phyloP scores from a whole-genome alignment of 1,140 invertebrate species.

The Metopolophium dirhodum region DNA sequence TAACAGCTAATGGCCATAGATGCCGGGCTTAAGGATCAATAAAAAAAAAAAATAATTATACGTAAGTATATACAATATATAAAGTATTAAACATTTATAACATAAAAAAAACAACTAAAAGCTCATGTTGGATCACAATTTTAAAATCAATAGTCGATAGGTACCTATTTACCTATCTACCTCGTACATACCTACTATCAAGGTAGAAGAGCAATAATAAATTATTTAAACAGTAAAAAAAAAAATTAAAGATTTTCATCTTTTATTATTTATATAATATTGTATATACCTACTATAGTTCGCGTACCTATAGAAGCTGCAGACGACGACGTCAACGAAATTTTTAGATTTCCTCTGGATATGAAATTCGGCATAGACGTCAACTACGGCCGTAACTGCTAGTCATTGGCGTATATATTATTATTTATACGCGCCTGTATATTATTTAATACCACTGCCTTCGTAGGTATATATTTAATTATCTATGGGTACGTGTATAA shows the following conservation, averaged over 20 bases:
- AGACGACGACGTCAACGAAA: not conserved
- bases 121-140: not conserved
- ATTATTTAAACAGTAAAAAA: not conserved
- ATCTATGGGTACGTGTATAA: not conserved
- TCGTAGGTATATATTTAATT: not conserved
- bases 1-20: too few species aligned
- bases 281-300: not conserved
- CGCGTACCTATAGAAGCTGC: not conserved
- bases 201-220: not conserved
- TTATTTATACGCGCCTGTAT: not conserved
- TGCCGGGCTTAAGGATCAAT: too few species aligned
- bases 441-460: not conserved
- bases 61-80: not conserved
- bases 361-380: not conserved
- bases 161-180: too few species aligned
- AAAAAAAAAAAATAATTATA: too few species aligned
- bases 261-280: not conserved
- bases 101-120: not conserved
- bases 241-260: not conserved
- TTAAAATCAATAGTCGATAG: not conserved
- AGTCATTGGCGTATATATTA: not conserved
- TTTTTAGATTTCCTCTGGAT: not conserved
- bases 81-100: not conserved
- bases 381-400: too few species aligned
- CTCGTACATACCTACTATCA: not conserved